These are phyloP conservation scores for Muscicapa striata DNA, from an alignment of 2,797 vertebrate genomes.

Conservation along the genomic window DNA sequence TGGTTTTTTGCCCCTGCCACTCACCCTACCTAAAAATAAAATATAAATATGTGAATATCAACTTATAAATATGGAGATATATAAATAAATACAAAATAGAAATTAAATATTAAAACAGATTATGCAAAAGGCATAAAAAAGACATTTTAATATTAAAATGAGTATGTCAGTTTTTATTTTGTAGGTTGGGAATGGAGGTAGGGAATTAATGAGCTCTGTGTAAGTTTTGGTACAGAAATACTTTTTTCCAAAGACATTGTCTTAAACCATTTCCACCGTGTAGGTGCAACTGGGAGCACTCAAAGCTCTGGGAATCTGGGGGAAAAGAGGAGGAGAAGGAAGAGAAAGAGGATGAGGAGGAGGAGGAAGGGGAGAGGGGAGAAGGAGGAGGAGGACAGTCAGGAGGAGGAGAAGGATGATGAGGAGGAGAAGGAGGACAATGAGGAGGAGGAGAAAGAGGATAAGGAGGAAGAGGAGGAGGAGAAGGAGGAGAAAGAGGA, in stretches of 20 bases:
- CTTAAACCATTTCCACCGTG: accelerated
- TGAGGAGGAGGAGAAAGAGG: too few relatives aligned
- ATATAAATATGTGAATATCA: background rate
- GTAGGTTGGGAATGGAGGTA: background rate
- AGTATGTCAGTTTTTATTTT: background rate
- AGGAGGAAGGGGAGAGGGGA: too few relatives aligned
- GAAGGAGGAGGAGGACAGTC: too few relatives aligned
- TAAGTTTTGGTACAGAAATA: background rate
- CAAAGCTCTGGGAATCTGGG: background rate
- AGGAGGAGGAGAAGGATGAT: too few relatives aligned
- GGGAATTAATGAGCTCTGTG: background rate
- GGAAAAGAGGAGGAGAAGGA: background rate
- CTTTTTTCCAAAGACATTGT: background rate
- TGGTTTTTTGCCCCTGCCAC: background rate
- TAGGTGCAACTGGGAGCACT: background rate
- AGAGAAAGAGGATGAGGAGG: background rate
- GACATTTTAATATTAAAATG: background rate
- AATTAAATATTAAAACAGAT: background rate
- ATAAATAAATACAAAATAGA: background rate
- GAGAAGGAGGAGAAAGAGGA: too few relatives aligned
- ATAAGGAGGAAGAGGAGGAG: too few relatives aligned
- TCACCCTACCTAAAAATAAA: background rate
- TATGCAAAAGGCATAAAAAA: background rate
- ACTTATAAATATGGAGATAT: background rate
- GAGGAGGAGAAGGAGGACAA: too few relatives aligned